A percentile compares a stretch with the other conserved stretches of the same genome.
Evolutionary conservation across 2,797 vertebrate species (phyloP).

Genomic region (Champsocephalus gunnari): DNA sequence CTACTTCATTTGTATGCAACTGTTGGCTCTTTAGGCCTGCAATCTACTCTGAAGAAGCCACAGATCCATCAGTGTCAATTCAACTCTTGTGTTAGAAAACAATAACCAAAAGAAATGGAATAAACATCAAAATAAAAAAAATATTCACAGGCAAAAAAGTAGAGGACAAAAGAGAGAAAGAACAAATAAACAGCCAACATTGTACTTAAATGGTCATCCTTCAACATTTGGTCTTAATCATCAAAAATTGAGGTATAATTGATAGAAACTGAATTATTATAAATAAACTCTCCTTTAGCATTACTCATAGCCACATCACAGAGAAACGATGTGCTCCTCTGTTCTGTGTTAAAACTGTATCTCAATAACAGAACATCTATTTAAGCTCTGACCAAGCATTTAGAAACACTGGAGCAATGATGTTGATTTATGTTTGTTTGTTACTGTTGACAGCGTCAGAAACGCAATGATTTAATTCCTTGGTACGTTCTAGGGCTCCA

Average conservation of each 20-base stretch:
- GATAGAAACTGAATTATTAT: slow-evolving; percentile 33
- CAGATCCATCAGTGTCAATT: slow-evolving; percentile 26
- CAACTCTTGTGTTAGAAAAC: slow-evolving; percentile 19
- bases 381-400: background rate
- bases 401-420: background rate
- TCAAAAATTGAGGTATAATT: slow-evolving; percentile 52
- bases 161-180: background rate
- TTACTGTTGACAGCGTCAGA: background rate
- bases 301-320: background rate
- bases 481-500: background rate
- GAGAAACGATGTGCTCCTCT: background rate
- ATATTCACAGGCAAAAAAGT: slow-evolving; percentile 23
- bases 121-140: slow-evolving; percentile 24
- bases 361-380: background rate
- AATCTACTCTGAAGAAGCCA: slow-evolving; percentile 22
- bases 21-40: slow-evolving; percentile 27
- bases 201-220: slow-evolving; percentile 24
- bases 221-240: slow-evolving; percentile 68
- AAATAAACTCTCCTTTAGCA: slow-evolving; percentile 26
- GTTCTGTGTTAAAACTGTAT: slow-evolving; percentile 5
- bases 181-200: slow-evolving; percentile 16
- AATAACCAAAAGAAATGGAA: background rate
- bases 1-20: slow-evolving; percentile 11
- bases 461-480: background rate
- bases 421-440: background rate